Percentiles rank a stretch among this genome's conserved stretches.
Conservation (phyloP, 2,888 invertebrate genomes). For the Tachina grossa region DNA sequence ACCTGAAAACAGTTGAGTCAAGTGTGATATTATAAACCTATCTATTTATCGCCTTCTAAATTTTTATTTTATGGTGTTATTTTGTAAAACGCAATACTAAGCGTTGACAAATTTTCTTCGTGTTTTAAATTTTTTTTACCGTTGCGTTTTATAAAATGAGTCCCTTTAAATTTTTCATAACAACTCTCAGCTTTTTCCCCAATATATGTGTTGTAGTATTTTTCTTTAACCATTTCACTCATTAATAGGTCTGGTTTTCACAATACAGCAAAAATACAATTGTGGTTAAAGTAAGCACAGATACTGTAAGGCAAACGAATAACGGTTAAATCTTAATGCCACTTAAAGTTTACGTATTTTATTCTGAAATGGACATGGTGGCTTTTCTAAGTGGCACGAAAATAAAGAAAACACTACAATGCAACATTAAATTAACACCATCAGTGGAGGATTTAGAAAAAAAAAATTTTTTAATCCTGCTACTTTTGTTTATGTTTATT, state of each 20-base stretch:
- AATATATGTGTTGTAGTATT: not conserved
- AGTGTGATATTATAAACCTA: too few species aligned
- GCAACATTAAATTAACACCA: slow-evolving; percentile 69
- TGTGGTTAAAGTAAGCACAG: slow-evolving; percentile 10
- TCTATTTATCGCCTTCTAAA: too few species aligned
- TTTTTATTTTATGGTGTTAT: too few species aligned
- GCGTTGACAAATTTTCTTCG: too few species aligned
- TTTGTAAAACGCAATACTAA: too few species aligned
- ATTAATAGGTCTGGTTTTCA: not conserved
- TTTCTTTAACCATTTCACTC: not conserved
- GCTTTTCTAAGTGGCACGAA: slow-evolving; percentile 46
- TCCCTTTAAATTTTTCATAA: not conserved
- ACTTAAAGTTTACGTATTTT: slow-evolving; percentile 46
- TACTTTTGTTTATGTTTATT: slow-evolving; percentile 28
- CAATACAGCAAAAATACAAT: too few species aligned
- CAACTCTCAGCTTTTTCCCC: not conserved
- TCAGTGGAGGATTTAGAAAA: slow-evolving; percentile 29
- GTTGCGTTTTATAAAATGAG: too few species aligned
- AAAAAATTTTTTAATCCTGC: slow-evolving; percentile 31
- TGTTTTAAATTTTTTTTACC: too few species aligned
- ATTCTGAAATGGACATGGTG: slow-evolving; percentile 56
- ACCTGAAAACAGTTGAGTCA: too few species aligned
- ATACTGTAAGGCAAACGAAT: slow-evolving; percentile 24
- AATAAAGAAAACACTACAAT: slow-evolving; percentile 23
- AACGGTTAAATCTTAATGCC: slow-evolving; percentile 50